These are phyloP conservation scores for Xenus cinereus DNA, from an alignment of 2,113 vertebrate species.

Conservation along the genomic window DNA sequence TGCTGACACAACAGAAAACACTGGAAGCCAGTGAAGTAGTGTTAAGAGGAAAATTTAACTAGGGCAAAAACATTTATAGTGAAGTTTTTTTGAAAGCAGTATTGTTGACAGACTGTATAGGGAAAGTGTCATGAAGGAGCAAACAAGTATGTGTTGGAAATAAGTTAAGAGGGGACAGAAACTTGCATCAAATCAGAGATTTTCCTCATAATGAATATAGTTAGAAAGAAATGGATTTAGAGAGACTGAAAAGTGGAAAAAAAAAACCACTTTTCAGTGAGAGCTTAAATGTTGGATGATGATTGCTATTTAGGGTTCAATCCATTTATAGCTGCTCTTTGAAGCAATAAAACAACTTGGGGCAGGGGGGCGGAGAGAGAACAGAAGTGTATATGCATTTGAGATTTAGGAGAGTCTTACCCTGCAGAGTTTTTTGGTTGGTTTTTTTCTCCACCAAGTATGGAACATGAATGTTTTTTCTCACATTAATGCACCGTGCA, in stretches of 20 bases:
- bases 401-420: not conserved
- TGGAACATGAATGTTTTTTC: accelerated
- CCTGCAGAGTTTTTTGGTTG: not conserved
- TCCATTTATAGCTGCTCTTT: not conserved
- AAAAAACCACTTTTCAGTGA: not conserved
- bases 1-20: not conserved
- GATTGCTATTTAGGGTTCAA: not conserved
- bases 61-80: not conserved
- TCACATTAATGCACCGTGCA: not conserved
- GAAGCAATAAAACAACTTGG: not conserved
- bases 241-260: not conserved
- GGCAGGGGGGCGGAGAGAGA: not conserved
- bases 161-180: not conserved
- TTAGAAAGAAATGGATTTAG: not conserved
- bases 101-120: not conserved
- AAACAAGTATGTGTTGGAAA: not conserved
- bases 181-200: not conserved
- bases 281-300: not conserved
- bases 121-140: not conserved
- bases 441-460: not conserved
- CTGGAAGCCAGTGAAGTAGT: not conserved
- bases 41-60: not conserved
- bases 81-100: not conserved
- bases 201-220: not conserved
- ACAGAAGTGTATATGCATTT: not conserved